Base-by-base conservation (phyloP, 2,113 vertebrate species). In the Marmota monax region DNA sequence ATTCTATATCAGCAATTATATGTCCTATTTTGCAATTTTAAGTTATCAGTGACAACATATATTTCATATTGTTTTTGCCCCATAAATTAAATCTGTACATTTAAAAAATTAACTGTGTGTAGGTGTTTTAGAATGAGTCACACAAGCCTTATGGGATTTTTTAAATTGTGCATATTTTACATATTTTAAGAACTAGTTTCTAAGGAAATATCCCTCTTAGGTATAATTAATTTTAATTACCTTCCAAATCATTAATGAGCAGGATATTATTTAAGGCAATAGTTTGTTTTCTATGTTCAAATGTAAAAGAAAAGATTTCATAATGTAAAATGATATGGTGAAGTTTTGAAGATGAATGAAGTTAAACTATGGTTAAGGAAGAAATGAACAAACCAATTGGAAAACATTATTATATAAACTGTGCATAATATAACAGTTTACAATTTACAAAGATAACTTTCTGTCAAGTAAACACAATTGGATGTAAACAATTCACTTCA, bases 211-310 rank as follows among this genome's bases (percentile, higher is more conserved):
- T 51, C 7, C 72, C 79, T 32, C 22, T 17, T 69, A 72, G 14
- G 1, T 61, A 27, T 13, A 90, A 39, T 85, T 91, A 92, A 87
- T 83, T 93, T 87, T 53, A 91, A 23, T 89, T 92, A 76, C 32
- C 53, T 95, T 96, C 96, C 97, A 98, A 98, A 97, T 97, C 51
- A 96, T 98, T 97, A 97, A 98, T 98, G 97, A 96, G 97, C 84
- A 97, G 97, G 93, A 95, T 92, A 94, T 87, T 83, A 89, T 34
- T 95, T 91, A 95, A 84, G 18, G 25, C 2, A 88, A 6, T 37
- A 79, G n/a, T 93, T 32, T 76, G 45, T 69, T 88, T 86, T 80
- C 42, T 95, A 58, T 95, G 83, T 34, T 96, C 29, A 94, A 70
- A 97, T 92, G 84, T 56, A 63, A 91, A 97, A 86, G 7, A 63